Percentiles rank a stretch among this genome's conserved stretches.
Evolutionary conservation across 2,113 vertebrate genomes (phyloP).

Genomic region (Cochlearius cochlearius): DNA sequence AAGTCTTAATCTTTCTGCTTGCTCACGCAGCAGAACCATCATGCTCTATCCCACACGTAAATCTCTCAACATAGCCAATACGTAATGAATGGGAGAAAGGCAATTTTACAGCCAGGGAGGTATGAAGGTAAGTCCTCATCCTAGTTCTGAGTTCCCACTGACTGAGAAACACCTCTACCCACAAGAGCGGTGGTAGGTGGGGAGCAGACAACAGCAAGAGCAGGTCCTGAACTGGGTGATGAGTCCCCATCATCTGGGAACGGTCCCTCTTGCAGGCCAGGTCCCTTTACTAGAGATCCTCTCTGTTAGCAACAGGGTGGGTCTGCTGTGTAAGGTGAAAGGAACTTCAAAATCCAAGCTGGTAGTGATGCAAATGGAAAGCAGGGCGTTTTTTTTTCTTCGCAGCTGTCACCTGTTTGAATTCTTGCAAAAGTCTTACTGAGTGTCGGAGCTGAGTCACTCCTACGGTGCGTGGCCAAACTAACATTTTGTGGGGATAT

Average conservation of each 20-base stretch:
- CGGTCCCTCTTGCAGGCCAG: not conserved
- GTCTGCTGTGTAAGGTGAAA: not conserved
- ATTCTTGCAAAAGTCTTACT: not conserved
- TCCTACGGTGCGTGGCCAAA: not conserved
- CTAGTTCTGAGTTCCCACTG: not conserved
- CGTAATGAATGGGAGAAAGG: not conserved
- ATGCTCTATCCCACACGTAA: not conserved
- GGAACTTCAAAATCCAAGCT: not conserved
- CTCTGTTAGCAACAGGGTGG: not conserved
- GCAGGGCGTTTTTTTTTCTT: not conserved
- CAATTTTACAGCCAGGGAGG: not conserved
- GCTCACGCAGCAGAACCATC: not conserved
- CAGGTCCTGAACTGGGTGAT: not conserved
- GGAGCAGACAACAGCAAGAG: not conserved
- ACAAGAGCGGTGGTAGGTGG: not conserved
- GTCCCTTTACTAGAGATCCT: not conserved
- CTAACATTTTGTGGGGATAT: not conserved
- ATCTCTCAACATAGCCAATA: not conserved
- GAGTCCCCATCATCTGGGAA: not conserved
- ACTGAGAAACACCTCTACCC: not conserved
- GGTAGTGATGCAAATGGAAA: not conserved
- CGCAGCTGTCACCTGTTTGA: slow-evolving; percentile 1
- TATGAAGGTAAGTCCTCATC: not conserved
- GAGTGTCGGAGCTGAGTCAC: slow-evolving; percentile 15
- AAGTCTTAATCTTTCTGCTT: not conserved